Base-by-base conservation (phyloP, 1,140 invertebrate species). In the Pentalonia nigronervosa region DNA sequence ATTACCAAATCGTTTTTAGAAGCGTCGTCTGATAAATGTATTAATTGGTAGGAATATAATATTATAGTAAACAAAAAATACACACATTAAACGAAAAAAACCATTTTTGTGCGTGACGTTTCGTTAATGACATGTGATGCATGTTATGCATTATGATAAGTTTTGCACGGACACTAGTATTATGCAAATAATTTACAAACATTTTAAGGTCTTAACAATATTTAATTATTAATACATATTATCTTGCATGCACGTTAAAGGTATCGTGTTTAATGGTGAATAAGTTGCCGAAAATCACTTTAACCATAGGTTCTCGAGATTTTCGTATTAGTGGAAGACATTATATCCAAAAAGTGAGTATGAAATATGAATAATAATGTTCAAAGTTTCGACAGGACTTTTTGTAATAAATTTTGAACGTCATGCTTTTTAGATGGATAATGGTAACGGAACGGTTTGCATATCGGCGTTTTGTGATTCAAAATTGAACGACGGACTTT, bases 401-500 rank as follows among this genome's bases (percentile, higher is more conserved):
- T 34, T 34, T 23, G 21, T 0, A 67, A n/a, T 0, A 67, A n/a
- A 67, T n/a, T 17, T 48, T 56, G 41, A 23, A 41, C 56, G 7
- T 30, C 53, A 53, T 36, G 7, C 0, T 45, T 14, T 93, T 50
- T 53, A 93, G 91, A 41, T 56, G 21, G 91, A 93, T 21, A 84
- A 36, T 41, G 47, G 23, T 36, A 50, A 48, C 34, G 76, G 81
- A 25, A 25, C 84, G 34, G 36, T 84, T 53, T 93, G 91, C n/a
- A 41, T 93, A 21, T 30, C 81, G 0, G 48, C 50, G 3, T 93
- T 93, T 86, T 34, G n/a, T 48, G 56, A 94, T 53, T 56, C 91
- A 88, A 34, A 53, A 87, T 67, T 53, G 30, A 1, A 84, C 93
- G 86, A 60, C 8, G 67, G 94, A 86, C 9, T 91, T 76, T 94